Evolutionary conservation across 2,797 vertebrate species (phyloP).

Genomic region (Bovichtus diacanthus): DNA sequence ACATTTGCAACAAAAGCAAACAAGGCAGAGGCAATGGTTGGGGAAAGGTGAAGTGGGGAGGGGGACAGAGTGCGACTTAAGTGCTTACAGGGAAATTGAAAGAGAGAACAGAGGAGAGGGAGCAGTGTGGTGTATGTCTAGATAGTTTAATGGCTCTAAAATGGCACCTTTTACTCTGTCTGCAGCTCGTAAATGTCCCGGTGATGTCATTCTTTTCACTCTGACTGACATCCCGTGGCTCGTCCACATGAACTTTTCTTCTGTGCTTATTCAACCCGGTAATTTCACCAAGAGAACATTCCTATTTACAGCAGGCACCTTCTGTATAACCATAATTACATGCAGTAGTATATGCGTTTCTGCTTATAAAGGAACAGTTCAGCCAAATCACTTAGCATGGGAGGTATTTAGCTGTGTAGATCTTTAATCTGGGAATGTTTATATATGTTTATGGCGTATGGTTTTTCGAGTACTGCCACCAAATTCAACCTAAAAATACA

Average conservation of each 20-base stretch:
- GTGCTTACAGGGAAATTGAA: slow-evolving; percentile 55
- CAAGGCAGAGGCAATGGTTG: slow-evolving; percentile 56
- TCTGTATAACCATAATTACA: neutral
- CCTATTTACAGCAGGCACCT: slow-evolving; percentile 7
- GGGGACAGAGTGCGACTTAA: slow-evolving; percentile 28
- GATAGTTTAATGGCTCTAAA: slow-evolving; percentile 63
- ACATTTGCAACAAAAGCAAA: slow-evolving; percentile 79
- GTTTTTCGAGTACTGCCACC: too few species aligned
- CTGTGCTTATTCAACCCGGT: neutral
- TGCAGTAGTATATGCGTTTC: neutral
- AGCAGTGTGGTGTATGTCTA: slow-evolving; percentile 8
- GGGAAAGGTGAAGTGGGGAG: slow-evolving; percentile 58
- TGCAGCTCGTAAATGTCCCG: slow-evolving; percentile 34
- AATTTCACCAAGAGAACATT: slow-evolving; percentile 24
- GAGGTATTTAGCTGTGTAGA: neutral
- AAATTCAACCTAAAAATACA: too few species aligned
- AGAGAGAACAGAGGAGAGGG: slow-evolving; percentile 21
- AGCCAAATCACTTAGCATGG: neutral
- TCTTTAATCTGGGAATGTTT: neutral
- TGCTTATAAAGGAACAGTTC: neutral
- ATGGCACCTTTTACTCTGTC: slow-evolving; percentile 37
- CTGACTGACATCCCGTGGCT: slow-evolving; percentile 14
- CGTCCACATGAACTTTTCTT: neutral
- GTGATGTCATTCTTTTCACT: slow-evolving; percentile 25
- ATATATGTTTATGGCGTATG: neutral